Base-by-base conservation (phyloP, 2,797 vertebrate species). In the Mormyrus proboscirostris region DNA sequence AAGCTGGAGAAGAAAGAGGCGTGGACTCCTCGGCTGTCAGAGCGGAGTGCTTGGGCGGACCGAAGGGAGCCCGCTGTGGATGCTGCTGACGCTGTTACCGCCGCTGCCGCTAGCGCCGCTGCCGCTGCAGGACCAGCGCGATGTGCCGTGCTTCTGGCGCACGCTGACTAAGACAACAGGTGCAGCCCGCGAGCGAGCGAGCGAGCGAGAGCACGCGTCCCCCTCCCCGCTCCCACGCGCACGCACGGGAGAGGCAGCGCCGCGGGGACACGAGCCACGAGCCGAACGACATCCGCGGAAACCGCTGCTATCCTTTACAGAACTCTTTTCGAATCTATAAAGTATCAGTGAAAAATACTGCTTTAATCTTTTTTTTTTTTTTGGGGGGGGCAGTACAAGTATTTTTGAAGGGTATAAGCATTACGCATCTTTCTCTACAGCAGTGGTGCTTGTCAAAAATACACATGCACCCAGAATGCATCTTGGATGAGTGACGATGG, bases 131-230 rank as follows among this genome's bases (percentile, higher is more conserved):
- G 90, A 89, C 90, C 90, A 76, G 41, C 86, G 88, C 57, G n/a
- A 85, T 65, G 88, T 47, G 65, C 85, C 50, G 76, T 50, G 82
- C 88, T 55, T 57, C 69, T 84, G 88, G 88, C 89, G 88, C 84
- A 76, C 73, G 76, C 90, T 89, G 90, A 92, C 90, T 92, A 90
- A 93, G 91, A 92, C 89, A 93, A 92, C 92, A 94, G 93, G 92
- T 93, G 91, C 90, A 91, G 91, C 84, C 89, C 51, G 25, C 73
- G 90, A 91, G 83, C 90, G 79, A 29, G 49, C 73, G 89, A 86
- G 90, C 89, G 82, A 49, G 38, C 44, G 38, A 41, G 38, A 47
- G 85, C 89, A 76, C 65, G 44, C 55, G 55, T 29, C 85, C 16
- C 87, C 86, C 14, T 44, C 57, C 57, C n/a, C 55, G n/a, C 57